phyloP scores from a whole-genome alignment of 2,888 invertebrate genomes.

The Ceriagrion tenellum region DNA sequence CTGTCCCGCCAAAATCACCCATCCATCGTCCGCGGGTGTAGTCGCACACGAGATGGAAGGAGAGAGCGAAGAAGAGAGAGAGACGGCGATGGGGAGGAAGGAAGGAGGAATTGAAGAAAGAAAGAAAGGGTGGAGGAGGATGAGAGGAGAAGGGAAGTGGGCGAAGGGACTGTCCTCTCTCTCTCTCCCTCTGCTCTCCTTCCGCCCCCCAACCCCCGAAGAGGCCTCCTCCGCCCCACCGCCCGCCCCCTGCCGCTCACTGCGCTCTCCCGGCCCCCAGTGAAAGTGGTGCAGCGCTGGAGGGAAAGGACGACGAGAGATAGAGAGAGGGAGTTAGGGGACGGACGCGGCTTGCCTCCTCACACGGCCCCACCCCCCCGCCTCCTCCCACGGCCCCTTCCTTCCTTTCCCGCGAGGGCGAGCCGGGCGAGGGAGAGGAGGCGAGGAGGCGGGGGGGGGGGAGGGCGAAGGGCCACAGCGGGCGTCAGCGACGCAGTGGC shows the following conservation, averaged over 20 bases:
- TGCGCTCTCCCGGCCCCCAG: conserved; percentile 68
- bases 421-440: conserved; percentile 69
- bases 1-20: conserved; percentile 19
- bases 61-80: not conserved
- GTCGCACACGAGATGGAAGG: too few relatives aligned
- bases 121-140: not conserved
- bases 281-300: conserved; percentile 53
- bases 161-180: not conserved
- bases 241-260: conserved; percentile 75
- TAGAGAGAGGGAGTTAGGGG: conserved; percentile 68
- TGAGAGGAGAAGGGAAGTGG: not conserved
- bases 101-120: not conserved
- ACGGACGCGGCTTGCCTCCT: conserved; percentile 55
- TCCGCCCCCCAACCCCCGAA: not conserved
- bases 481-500: conserved; percentile 72
- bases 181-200: too few relatives aligned
- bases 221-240: conserved; percentile 72
- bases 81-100: not conserved
- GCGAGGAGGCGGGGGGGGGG: not conserved
- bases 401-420: conserved; percentile 64
- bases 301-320: conserved; percentile 49
- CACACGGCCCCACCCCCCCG: conserved; percentile 33
- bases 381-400: conserved; percentile 69
- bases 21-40: conserved; percentile 45
- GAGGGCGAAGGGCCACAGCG: conserved; percentile 64